These are phyloP conservation scores for Pristionchus mayeri DNA, from an alignment of 2,888 invertebrate genomes.

Conservation along the genomic window DNA sequence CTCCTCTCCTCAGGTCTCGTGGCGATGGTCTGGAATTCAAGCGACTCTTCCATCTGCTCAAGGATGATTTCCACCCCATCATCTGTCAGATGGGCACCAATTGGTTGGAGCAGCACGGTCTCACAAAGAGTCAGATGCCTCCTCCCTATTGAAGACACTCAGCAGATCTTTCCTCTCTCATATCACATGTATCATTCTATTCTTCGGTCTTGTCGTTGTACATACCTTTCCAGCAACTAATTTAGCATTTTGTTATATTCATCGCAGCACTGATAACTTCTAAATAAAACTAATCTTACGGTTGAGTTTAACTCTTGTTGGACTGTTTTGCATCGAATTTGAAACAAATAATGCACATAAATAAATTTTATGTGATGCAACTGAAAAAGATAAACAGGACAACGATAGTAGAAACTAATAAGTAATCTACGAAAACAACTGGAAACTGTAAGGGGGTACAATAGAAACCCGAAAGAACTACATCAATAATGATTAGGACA, in stretches of 20 bases:
- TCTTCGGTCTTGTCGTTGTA: not conserved
- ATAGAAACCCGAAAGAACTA: not conserved
- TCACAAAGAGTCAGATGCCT: constrained; percentile 50
- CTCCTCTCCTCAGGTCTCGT: constrained; percentile 57
- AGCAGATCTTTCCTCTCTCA: not conserved
- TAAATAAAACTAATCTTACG: too few relatives aligned
- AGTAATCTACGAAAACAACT: not conserved
- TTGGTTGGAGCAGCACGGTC: constrained; percentile 64
- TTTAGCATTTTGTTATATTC: too few relatives aligned
- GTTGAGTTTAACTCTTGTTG: too few relatives aligned
- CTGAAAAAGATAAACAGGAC: not conserved
- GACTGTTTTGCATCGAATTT: too few relatives aligned
- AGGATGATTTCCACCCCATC: constrained; percentile 54
- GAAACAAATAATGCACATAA: too few relatives aligned
- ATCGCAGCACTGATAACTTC: too few relatives aligned
- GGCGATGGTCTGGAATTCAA: constrained; percentile 73
- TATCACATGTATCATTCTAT: not conserved
- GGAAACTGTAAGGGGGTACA: not conserved
- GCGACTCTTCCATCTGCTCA: constrained; percentile 61
- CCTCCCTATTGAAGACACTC: not conserved
- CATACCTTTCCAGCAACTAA: not conserved
- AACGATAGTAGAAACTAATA: not conserved
- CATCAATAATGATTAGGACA: not conserved
- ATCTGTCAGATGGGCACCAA: constrained; percentile 60
- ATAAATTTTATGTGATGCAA: not conserved